phyloP scores from a whole-genome alignment of 2,888 invertebrate species.

The Palloptera scutellata region DNA sequence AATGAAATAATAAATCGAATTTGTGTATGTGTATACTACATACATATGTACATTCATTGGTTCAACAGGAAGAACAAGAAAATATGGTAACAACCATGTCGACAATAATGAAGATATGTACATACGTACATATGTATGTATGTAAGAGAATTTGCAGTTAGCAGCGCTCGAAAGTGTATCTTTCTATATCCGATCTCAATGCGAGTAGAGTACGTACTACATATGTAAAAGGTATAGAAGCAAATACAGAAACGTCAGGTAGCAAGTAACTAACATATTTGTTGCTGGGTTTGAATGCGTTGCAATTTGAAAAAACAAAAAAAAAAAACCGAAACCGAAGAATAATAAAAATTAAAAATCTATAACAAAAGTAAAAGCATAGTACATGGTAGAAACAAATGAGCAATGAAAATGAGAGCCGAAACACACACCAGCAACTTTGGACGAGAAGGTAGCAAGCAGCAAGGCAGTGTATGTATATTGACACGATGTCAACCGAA shows the following conservation, averaged over 20 bases:
- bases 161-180: neutral
- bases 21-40: no score
- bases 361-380: neutral
- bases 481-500: slow-evolving; percentile 45
- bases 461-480: slow-evolving; percentile 33
- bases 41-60: no score
- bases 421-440: slow-evolving; percentile 25
- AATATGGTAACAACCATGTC: neutral
- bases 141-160: neutral
- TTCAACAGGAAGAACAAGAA: slow-evolving; percentile 10
- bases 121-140: slow-evolving; percentile 7
- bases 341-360: neutral
- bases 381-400: neutral
- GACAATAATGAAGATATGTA: neutral
- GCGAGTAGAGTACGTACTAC: no score
- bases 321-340: neutral
- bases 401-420: slow-evolving; percentile 30
- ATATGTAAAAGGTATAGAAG: neutral
- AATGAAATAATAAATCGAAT: no score
- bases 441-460: slow-evolving; percentile 26
- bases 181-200: neutral
- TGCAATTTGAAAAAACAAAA: slow-evolving; percentile 46
- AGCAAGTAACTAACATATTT: neutral
- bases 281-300: slow-evolving; percentile 42
- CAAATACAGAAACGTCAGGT: neutral